These are phyloP conservation scores for Anolis sagrei DNA, from an alignment of 2,113 vertebrate species.

Conservation along the genomic window DNA sequence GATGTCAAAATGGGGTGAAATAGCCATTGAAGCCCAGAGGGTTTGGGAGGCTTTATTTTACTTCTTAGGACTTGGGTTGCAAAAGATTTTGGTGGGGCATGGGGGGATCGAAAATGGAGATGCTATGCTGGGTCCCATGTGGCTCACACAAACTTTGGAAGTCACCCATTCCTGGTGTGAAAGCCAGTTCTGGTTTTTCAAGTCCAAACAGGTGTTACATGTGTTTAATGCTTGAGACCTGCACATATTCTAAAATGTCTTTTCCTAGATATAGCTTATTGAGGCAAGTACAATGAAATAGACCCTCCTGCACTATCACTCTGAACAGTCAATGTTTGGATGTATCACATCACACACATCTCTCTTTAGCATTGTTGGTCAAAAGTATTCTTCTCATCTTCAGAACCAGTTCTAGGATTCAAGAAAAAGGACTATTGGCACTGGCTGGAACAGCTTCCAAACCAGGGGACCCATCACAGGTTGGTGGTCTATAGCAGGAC, in stretches of 20 bases:
- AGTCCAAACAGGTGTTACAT: not conserved
- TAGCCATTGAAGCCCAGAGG: too few species aligned
- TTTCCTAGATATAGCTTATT: not conserved
- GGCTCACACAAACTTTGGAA: too few species aligned
- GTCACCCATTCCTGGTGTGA: too few species aligned
- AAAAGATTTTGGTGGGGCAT: too few species aligned
- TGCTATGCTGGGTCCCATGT: too few species aligned
- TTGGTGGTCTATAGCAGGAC: conserved; percentile 47
- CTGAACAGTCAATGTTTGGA: not conserved
- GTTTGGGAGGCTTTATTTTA: too few species aligned
- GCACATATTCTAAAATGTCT: not conserved
- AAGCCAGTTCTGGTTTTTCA: not conserved
- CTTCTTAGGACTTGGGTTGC: too few species aligned
- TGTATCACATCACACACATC: not conserved
- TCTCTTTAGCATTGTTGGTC: not conserved
- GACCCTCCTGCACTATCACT: not conserved
- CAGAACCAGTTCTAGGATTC: conserved; percentile 83
- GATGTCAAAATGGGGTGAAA: too few species aligned
- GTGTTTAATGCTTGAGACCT: not conserved
- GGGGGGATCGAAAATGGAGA: too few species aligned
- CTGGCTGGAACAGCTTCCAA: conserved; percentile 82
- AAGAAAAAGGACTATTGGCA: conserved; percentile 86
- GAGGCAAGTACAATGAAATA: not conserved
- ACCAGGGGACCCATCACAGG: conserved; percentile 72
- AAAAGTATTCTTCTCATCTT: not conserved